Evolutionary conservation across 2,888 invertebrate genomes (phyloP).

Genomic region (Phragmatobia fuliginosa): DNA sequence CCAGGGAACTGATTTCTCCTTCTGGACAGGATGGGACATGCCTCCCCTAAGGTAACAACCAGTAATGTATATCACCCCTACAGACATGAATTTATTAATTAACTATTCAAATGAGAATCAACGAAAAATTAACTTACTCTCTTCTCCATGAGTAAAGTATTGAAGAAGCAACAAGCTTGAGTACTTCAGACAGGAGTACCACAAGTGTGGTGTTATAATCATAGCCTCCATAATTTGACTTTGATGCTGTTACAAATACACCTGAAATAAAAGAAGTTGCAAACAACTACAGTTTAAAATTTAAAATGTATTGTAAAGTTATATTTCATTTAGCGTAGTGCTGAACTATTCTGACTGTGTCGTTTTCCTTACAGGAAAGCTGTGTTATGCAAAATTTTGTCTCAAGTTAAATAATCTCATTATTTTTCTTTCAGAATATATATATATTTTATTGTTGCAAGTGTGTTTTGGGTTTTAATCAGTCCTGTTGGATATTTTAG

Average conservation of each 20-base stretch:
- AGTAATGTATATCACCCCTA: too few species aligned
- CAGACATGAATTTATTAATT: too few species aligned
- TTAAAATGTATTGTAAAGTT: neutral
- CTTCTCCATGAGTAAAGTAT: constrained; percentile 89
- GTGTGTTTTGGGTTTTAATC: too few species aligned
- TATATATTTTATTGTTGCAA: too few species aligned
- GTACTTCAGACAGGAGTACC: constrained; percentile 94
- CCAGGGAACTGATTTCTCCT: too few species aligned
- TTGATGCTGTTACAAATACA: constrained; percentile 96
- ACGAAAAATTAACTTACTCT: constrained; percentile 66
- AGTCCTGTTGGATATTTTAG: neutral
- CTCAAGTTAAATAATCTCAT: neutral
- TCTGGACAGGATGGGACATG: too few species aligned
- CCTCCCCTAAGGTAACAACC: too few species aligned
- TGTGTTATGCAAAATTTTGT: neutral
- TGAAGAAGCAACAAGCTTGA: constrained; percentile 92
- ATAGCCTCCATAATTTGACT: constrained; percentile 92
- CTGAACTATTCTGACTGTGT: neutral
- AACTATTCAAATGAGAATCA: neutral
- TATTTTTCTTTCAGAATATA: neutral
- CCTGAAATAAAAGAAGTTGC: constrained; percentile 88
- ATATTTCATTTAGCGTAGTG: neutral
- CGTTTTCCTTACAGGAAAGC: neutral
- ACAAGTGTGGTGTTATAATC: constrained; percentile 95
- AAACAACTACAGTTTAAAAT: neutral